Evolutionary conservation across 2,797 vertebrate genomes (phyloP).

Genomic region (Champsocephalus esox): DNA sequence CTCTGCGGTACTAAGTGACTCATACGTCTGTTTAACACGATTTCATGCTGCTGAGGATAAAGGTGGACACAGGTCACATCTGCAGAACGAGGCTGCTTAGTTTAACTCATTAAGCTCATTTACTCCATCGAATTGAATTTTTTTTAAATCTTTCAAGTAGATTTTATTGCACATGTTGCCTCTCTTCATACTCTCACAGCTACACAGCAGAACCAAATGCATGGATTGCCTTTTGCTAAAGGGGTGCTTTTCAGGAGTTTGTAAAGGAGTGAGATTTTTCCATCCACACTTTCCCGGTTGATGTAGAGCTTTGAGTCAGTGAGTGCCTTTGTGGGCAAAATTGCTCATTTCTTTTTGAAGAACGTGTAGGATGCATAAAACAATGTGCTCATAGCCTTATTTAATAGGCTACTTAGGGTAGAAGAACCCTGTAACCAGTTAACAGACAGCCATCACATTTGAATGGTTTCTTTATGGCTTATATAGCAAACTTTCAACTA

Average conservation of each 20-base stretch:
- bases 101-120: background rate
- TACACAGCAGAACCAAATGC: background rate
- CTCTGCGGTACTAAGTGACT: background rate
- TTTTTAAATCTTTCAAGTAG: background rate
- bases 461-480: too few species aligned
- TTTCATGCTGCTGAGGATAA: background rate
- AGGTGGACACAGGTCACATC: constrained; percentile 6
- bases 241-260: background rate
- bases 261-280: background rate
- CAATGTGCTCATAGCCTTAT: background rate
- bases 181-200: background rate
- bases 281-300: background rate
- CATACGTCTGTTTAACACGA: background rate
- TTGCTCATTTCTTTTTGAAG: background rate
- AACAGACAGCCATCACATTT: too few species aligned
- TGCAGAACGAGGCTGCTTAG: background rate
- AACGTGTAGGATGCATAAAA: background rate
- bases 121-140: background rate
- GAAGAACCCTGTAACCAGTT: background rate
- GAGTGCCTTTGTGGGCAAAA: background rate
- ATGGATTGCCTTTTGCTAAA: background rate
- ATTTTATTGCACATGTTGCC: background rate
- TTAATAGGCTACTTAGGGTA: background rate
- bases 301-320: background rate
- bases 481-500: too few species aligned